Evolutionary conservation across 2,113 vertebrate species (phyloP), one percentile per base, ranked within the genome.

Genomic region (Puma concolor): DNA sequence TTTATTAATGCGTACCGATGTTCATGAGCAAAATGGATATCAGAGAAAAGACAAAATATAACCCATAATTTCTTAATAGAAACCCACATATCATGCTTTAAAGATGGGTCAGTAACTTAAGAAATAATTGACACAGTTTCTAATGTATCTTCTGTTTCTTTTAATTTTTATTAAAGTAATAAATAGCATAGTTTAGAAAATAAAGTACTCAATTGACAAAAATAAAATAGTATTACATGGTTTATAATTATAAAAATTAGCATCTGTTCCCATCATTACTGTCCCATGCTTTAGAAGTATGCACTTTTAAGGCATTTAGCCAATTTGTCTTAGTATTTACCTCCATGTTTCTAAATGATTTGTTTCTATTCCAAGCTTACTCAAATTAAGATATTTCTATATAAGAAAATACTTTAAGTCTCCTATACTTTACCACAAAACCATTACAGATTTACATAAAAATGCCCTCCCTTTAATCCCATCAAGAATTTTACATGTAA

Each of bases 321-420:
- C 63, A 74, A 94, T 72, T 83, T 93, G 15, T 52, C 11, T 86
- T 86, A 82, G 7, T 79, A 63, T 94, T 87, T 93, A 29, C 5
- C 2, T 88, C 25, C 3, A 33, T 83, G 2, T 90, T 88, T 81
- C 29, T 81, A 76, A 97, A 57, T 54, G 9, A 83, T 57, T 86
- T 54, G 6, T 38, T 96, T 85, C 12, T 86, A 63, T 72, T 77
- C n/a, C 6, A 90, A 89, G 1, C 66, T 23, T 60, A 82, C 21
- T 91, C 21, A 93, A 80, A 81, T 67, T 93, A 63, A 52, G 19
- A 31, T 69, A 88, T 89, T 91, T 85, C 38, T 91, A 54, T 44
- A 54, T 33, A 21, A 50, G 1, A 96, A 4, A 48, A 3, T 41
- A 72, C 15, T 95, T 76, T 80, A 48, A 19, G 0, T 74, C 31